Conservation (phyloP, 1,140 invertebrate genomes). For the Contarinia nasturtii region DNA sequence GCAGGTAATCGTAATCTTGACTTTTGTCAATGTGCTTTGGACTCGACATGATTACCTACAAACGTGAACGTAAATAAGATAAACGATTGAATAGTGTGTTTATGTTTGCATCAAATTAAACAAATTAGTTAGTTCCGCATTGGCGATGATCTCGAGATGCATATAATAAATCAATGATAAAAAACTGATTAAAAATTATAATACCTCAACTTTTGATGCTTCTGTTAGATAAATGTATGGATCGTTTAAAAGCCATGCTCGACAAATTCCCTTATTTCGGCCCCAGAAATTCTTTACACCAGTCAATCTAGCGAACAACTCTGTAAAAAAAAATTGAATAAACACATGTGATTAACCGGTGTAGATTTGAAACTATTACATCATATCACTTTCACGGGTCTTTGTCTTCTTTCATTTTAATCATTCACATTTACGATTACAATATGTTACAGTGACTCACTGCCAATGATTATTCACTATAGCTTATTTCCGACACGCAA, state of each 20-base stretch:
- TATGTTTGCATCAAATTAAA: neutral
- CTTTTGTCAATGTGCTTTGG: constrained; percentile 54
- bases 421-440: too few relatives aligned
- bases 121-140: neutral
- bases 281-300: constrained; percentile 28
- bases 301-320: constrained; percentile 27
- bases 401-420: too few relatives aligned
- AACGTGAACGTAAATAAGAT: neutral
- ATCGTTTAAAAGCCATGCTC: constrained; percentile 26
- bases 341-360: too few relatives aligned
- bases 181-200: neutral
- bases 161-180: neutral
- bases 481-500: neutral
- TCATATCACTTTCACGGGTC: too few relatives aligned
- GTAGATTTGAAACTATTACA: too few relatives aligned
- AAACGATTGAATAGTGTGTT: neutral
- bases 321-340: constrained; percentile 10
- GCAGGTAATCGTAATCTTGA: constrained; percentile 48
- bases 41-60: constrained; percentile 45
- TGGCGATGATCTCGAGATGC: neutral
- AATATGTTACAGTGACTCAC: too few relatives aligned
- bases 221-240: constrained; percentile 28
- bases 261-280: constrained; percentile 26
- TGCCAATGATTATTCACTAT: neutral
- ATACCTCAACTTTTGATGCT: constrained; percentile 26